phyloP scores from a whole-genome alignment of 1,140 invertebrate genomes.

The Pogonognathellus flavescens region DNA sequence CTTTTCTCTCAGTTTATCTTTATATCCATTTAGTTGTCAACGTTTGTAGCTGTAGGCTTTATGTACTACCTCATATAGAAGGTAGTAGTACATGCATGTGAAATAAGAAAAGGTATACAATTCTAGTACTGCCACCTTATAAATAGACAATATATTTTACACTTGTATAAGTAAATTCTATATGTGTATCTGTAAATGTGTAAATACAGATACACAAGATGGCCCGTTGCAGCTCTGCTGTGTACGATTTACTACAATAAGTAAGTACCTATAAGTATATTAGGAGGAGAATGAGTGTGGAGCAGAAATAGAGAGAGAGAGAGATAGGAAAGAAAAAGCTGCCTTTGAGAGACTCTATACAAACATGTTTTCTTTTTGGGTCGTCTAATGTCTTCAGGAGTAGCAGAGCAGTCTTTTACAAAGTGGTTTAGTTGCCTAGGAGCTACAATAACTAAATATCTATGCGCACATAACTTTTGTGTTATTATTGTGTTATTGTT shows the following conservation, averaged over 20 bases:
- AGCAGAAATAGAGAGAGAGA: not conserved
- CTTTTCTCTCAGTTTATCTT: too few species aligned
- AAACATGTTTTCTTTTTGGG: slow-evolving; percentile 47
- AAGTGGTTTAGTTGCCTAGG: slow-evolving; percentile 39
- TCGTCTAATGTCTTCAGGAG: slow-evolving; percentile 3
- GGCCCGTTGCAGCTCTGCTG: too few species aligned
- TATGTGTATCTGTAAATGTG: not conserved
- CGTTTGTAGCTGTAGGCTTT: too few species aligned
- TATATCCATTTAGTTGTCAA: too few species aligned
- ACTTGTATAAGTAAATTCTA: not conserved
- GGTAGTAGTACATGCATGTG: too few species aligned
- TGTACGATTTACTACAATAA: too few species aligned
- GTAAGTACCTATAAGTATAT: not conserved
- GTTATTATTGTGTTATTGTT: slow-evolving; percentile 49
- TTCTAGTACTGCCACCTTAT: too few species aligned
- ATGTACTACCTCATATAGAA: too few species aligned
- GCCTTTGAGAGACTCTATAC: slow-evolving; percentile 9
- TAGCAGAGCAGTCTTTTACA: slow-evolving; percentile 1
- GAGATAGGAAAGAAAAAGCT: not conserved
- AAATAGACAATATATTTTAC: too few species aligned
- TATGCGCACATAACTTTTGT: slow-evolving; percentile 39
- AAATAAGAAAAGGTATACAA: too few species aligned
- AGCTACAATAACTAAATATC: slow-evolving; percentile 49
- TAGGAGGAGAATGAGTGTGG: not conserved
- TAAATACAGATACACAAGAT: too few species aligned